Base-by-base conservation (phyloP, 2,113 vertebrate genomes). In the Apodemus speciosus region DNA sequence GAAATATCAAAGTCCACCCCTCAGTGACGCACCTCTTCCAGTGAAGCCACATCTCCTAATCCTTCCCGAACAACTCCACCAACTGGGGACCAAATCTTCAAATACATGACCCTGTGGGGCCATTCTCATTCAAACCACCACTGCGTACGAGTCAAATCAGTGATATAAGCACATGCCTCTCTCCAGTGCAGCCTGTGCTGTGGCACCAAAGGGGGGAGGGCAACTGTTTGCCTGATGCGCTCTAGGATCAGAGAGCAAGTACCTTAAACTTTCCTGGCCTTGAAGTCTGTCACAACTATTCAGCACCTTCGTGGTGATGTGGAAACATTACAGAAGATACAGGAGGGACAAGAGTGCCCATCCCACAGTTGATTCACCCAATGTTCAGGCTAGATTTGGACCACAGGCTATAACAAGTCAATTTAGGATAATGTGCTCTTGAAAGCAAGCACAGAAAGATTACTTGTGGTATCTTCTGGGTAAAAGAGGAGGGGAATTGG, bases 281-380 rank as follows among this genome's bases (percentile, higher is more conserved):
- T 2, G 1, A 3, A 15, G 20, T 35, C 40, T 49, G 30, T 69
- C 18, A 1, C 14, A 25, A 1, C 32, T 23, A 3, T 30, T 56
- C 1, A 21, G 0, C 30, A 46, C 87, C 64, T 35, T 30, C 0
- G 0, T 15, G 14, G 14, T 58, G 10, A 11, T 0, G 3, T 51
- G 75, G 72, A 60, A 6, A 62, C 35, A 21, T 30, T 1, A 0
- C 1, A 10, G n/a, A n/a, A 51, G 20, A 10, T 2, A 18, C 1
- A 0, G 4, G 23, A 71, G 53, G 43, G 68, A 30, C 15, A 25
- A 53, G 40, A 1, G 9, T 0, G 14, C 3, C 15, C 51, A 0
- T 58, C 80, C 20, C 13, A 0, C 38, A 7, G 51, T 23, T 40
- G 18, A 60, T 88, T 88, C 9, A 14, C 35, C 27, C 0, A n/a